Evolutionary conservation across 2,113 vertebrate species (phyloP).

Genomic region (Diadophis punctatus): DNA sequence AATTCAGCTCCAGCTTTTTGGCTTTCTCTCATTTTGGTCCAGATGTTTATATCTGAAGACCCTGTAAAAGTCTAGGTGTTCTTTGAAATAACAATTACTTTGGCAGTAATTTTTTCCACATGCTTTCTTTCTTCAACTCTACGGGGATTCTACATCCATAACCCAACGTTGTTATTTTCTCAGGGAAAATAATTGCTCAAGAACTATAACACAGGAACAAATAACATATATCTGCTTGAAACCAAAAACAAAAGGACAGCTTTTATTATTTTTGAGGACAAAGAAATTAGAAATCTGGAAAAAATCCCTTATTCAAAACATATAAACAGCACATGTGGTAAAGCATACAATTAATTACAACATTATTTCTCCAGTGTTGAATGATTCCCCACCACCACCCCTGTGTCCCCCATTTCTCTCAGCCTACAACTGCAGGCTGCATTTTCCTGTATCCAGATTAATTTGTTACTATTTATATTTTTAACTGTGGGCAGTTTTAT

Average conservation of each 20-base stretch:
- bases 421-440: background rate
- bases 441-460: background rate
- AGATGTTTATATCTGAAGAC: conserved; percentile 4
- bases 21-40: conserved; percentile 12
- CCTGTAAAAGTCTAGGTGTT: conserved; percentile 42
- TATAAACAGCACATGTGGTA: background rate
- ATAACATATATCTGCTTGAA: conserved; percentile 40
- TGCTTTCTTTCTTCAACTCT: conserved; percentile 38
- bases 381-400: background rate
- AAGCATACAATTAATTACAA: conserved; percentile 27
- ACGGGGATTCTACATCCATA: conserved; percentile 2
- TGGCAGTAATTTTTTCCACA: conserved; percentile 55
- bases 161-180: conserved; percentile 33
- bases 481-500: conserved; percentile 40
- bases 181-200: conserved; percentile 51
- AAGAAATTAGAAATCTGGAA: conserved; percentile 1
- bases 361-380: conserved; percentile 5
- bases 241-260: conserved; percentile 30
- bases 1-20: conserved; percentile 25
- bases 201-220: conserved; percentile 35
- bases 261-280: conserved; percentile 47
- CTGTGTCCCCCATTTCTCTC: background rate
- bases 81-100: conserved; percentile 39
- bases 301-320: conserved; percentile 31
- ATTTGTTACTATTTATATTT: conserved; percentile 47